These are phyloP conservation scores for Tipula confusa DNA, from an alignment of 2,888 invertebrate genomes.

Conservation along the genomic window DNA sequence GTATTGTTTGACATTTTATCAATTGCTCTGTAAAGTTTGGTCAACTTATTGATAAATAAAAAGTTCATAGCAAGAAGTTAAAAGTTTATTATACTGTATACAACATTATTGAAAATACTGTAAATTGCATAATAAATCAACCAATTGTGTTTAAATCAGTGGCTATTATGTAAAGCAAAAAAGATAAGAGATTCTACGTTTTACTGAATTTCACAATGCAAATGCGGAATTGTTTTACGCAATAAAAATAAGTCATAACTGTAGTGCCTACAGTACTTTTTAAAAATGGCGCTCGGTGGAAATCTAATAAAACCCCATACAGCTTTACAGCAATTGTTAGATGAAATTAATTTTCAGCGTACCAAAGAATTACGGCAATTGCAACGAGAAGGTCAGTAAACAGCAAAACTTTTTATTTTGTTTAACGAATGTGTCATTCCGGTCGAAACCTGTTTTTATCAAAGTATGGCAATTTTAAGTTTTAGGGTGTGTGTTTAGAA, in stretches of 20 bases:
- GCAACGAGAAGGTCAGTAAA: conserved; percentile 71
- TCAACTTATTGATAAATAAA: background rate
- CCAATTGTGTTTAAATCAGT: background rate
- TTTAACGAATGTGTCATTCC: background rate
- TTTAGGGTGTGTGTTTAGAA: too few relatives aligned
- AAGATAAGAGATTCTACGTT: background rate
- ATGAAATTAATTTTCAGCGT: conserved; percentile 88
- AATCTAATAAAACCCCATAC: conserved; percentile 51
- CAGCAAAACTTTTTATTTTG: background rate
- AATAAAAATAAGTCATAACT: background rate
- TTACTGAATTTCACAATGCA: background rate
- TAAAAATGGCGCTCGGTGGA: conserved; percentile 26
- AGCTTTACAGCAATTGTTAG: conserved; percentile 77
- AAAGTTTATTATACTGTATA: too few relatives aligned
- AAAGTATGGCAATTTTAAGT: too few relatives aligned
- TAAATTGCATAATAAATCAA: too few relatives aligned
- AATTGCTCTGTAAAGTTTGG: background rate
- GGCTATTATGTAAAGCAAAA: background rate
- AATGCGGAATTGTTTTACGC: background rate
- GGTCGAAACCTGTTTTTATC: conserved; percentile 21
- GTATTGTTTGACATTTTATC: background rate
- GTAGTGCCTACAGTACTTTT: background rate
- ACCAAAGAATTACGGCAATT: conserved; percentile 87
- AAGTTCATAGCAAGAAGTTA: background rate
- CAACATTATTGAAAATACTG: too few relatives aligned